A percentile compares a stretch with the other conserved stretches of the same genome.
phyloP scores from a whole-genome alignment of 2,797 vertebrate species.

The Parauchenoglanis punctatus region DNA sequence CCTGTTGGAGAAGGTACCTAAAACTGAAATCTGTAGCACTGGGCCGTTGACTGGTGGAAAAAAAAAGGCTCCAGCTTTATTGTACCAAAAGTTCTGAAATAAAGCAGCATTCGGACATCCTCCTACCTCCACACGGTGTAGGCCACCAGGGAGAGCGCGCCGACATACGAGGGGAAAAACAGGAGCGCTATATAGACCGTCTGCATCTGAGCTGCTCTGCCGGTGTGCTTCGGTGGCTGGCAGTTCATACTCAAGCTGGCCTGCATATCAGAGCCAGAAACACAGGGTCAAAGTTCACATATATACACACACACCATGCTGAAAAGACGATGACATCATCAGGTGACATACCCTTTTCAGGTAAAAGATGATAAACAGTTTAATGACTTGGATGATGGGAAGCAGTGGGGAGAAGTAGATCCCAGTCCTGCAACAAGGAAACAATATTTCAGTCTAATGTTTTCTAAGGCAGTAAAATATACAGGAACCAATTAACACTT shows the following conservation, averaged over 20 bases:
- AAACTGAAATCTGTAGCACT: background rate
- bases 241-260: conserved; percentile 90
- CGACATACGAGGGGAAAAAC: conserved; percentile 89
- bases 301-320: background rate
- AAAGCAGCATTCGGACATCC: background rate
- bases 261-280: conserved; percentile 65
- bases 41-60: background rate
- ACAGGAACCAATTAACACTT: background rate
- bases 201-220: conserved; percentile 92
- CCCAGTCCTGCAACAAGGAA: conserved; percentile 82
- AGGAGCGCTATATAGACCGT: conserved; percentile 88
- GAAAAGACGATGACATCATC: background rate
- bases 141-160: conserved; percentile 81
- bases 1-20: background rate
- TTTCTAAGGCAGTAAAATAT: background rate
- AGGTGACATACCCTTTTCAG: conserved; percentile 87
- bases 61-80: background rate
- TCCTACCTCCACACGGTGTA: conserved; percentile 90
- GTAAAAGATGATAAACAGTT: conserved; percentile 87
- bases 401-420: conserved; percentile 94
- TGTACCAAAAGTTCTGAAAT: background rate
- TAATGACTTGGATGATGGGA: conserved; percentile 88
- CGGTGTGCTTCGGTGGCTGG: conserved; percentile 84
- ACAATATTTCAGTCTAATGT: background rate
- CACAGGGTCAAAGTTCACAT: background rate